Evolutionary conservation across 2,888 invertebrate genomes (phyloP).

Genomic region (Podotricha telesiphe): DNA sequence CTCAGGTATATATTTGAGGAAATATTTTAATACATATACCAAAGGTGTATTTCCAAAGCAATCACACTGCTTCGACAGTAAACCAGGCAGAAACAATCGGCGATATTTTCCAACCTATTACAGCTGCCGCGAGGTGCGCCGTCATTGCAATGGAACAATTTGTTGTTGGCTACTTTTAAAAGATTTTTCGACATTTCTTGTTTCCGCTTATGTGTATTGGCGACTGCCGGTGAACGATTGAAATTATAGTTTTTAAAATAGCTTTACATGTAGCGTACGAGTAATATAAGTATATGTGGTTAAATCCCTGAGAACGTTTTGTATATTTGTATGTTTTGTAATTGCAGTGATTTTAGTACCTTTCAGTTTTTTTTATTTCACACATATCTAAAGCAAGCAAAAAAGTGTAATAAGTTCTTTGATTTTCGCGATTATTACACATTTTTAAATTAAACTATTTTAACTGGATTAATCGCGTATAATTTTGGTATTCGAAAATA

Average conservation of each 20-base stretch:
- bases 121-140: conserved; percentile 42
- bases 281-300: neutral
- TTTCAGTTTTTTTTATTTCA: too few species aligned
- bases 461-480: too few species aligned
- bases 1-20: too few species aligned
- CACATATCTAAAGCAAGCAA: too few species aligned
- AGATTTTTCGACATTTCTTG: conserved; percentile 32
- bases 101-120: conserved; percentile 55
- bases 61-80: conserved; percentile 29
- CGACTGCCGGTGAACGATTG: conserved; percentile 24
- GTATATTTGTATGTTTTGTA: too few species aligned
- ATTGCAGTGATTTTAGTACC: too few species aligned
- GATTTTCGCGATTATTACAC: too few species aligned
- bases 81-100: conserved; percentile 48
- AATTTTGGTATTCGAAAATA: too few species aligned
- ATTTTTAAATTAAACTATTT: too few species aligned
- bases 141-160: conserved; percentile 50
- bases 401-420: too few species aligned
- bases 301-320: neutral
- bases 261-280: neutral
- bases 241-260: conserved; percentile 24
- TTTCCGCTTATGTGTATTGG: conserved; percentile 24
- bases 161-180: conserved; percentile 45
- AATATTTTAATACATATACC: conserved; percentile 1
- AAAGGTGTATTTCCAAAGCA: conserved; percentile 29